Base-by-base conservation (phyloP, 2,113 vertebrate species). In the Anarrhichthys ocellatus region DNA sequence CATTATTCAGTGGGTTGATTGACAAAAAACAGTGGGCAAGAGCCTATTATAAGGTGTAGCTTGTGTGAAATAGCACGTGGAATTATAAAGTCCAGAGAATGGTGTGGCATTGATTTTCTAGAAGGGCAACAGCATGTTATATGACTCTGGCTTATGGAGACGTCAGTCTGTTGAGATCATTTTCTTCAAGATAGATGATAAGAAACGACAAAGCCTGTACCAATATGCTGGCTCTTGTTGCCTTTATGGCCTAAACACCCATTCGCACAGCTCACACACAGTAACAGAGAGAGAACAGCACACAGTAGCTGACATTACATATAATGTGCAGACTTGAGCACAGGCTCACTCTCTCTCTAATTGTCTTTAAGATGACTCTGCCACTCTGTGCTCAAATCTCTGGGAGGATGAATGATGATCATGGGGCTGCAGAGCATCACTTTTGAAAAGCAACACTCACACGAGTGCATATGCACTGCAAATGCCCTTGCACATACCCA, bases 281-380 rank as follows among this genome's bases (percentile, higher is more conserved):
- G 5, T 32, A 62, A 67, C 63, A 63, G 29, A 78, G 29, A 87
- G 29, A 71, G 70, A 85, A 68, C 56, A 72, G 67, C 71, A 77
- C 72, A 74, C 59, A 59, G 64, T 27, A 46, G 81, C 73, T 67
- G 68, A 69, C 78, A 86, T 66, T 73, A 61, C 29, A 61, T 61
- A 61, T 61, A 84, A 83, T 71, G 74, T 40, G 52, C 70, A 72
- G 46, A 79, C 50, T 54, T 18, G 65, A 72, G 68, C 74, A 36
- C 69, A 86, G 74, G 72, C 79, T 75, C 80, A 56, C 64, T 66
- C 74, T 78, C 54, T 76, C 62, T 27, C 72, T 91, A 81, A 87
- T 78, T 83, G 88, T 81, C 81, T 93, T 80, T 89, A 74, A 87
- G 71, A 83, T 81, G 80, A 87, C 83, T 89, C 82, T 81, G 78